Evolutionary conservation across 1,140 invertebrate genomes (phyloP), one percentile per base, ranked within the genome.

Genomic region (Papilio polyxenes): DNA sequence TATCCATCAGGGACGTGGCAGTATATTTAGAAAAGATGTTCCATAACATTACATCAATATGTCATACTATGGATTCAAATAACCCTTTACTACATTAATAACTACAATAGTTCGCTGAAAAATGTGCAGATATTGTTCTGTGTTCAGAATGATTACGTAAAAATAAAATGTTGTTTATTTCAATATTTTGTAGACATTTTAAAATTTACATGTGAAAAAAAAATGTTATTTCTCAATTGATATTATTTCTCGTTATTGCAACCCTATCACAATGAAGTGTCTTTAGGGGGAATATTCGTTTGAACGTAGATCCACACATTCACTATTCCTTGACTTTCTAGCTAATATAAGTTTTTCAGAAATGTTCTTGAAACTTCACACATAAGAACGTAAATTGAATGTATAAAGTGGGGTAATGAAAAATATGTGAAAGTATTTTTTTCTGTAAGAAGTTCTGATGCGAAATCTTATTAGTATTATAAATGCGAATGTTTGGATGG

Each of bases 201-300:
- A 2, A 31, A 31, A 31, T 31, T 31, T 31, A 31, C 2, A 31
- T 44, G 40, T 44, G 40, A 44, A 44, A 44, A 44, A n/a, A 44
- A 80, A 40, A n/a, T 62, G n/a, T 80, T 65, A 37, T 49, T n/a
- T 23, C 48, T n/a, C 20, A 4, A 13, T n/a, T 20, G 62, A 49
- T 56, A 72, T 37, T 72, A 44, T 8, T 78, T 8, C 17, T 7
- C 56, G 84, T 17, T 59, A 13, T 79, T 23, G 10, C 88, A 92
- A 44, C 91, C 90, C 91, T 92, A 87, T 10, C 15, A 20, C 81
- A 82, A 81, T 81, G 83, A 83, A 87, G 86, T 85, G 83, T 85
- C 82, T 80, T 80, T 80, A 78, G 84, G 88, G 86, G 87, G 87
- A 88, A 88, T 48, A 79, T 79, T 79, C 37, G 77, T 49, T 75